Base-by-base conservation (phyloP, 2,113 vertebrate species). In the Peromyscus maniculatus region DNA sequence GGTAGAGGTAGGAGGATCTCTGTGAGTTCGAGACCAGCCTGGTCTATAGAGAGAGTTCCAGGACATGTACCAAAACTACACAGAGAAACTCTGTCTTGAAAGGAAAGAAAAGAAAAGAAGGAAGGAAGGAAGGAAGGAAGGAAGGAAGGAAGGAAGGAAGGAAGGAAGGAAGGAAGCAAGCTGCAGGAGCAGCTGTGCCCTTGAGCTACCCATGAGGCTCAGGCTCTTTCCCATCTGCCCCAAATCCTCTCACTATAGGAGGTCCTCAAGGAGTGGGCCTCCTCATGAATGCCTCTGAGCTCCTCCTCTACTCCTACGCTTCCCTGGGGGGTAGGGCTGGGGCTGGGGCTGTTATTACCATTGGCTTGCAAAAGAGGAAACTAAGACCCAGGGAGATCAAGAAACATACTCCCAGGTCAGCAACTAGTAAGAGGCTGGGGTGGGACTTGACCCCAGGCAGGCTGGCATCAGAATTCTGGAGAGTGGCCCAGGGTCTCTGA, bases 291-390 rank as follows among this genome's bases (percentile, higher is more conserved):
- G 84, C 84, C 43, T 87, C 66, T 87, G 83, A 87, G 83, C 83
- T 49, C 64, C 62, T 46, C 26, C 19, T 87, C 46, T n/a, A 7
- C 84, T 24, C 33, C 43, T 31, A 52, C 31, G 43, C 31, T 71
- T 33, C 43, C 31, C 84, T 87, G 28, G 22, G 46, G 46, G 46
- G 4, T 49, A 7, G 46, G 33, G 33, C 84, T 87, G 17, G 22
- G 31, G 67, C 72, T n/a, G 33, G 13, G 57, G 82, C 15, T 91
- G 1, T 88, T 74, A 67, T 46, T 66, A 52, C 7, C 16, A 31
- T 16, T 86, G 39, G n/a, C 67, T 91, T 83, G 64, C 46, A 83
- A 78, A 83, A 49, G 39, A 95, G 75, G 33, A 92, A 95, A 94
- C 39, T 33, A 57, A 97, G 89, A n/a, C n/a, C 55, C 26, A 49